phyloP scores from a whole-genome alignment of 2,797 vertebrate genomes.

The Sciurus carolinensis region DNA sequence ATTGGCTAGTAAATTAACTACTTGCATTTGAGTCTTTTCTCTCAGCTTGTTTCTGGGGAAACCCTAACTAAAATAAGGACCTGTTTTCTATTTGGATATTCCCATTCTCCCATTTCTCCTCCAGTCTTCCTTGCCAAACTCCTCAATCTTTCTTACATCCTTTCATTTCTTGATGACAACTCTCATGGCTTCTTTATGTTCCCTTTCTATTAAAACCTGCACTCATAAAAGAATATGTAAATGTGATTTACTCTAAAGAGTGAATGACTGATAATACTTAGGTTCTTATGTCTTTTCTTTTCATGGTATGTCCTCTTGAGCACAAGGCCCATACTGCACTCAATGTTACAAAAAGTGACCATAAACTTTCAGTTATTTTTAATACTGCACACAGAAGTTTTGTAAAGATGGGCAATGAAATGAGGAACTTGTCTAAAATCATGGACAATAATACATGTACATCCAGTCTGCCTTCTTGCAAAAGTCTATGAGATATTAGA shows the following conservation, averaged over 20 bases:
- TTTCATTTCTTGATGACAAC: background rate
- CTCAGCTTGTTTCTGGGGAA: background rate
- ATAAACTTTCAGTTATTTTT: constrained; percentile 44
- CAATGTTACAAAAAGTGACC: background rate
- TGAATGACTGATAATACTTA: background rate
- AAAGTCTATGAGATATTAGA: background rate
- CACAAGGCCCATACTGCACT: background rate
- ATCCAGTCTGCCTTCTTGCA: background rate
- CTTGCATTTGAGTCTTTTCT: background rate
- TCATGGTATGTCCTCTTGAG: background rate
- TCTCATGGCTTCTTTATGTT: background rate
- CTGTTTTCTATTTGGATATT: background rate
- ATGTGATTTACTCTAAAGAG: background rate
- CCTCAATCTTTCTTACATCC: background rate
- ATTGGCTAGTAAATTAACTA: background rate
- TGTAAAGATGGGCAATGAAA: background rate
- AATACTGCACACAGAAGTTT: background rate
- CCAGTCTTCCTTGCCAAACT: background rate
- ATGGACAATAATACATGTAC: background rate
- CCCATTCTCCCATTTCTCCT: background rate
- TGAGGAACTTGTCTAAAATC: background rate
- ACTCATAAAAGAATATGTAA: background rate
- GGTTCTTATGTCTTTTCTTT: background rate
- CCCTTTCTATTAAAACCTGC: background rate
- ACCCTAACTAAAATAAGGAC: background rate